Base-by-base conservation (phyloP, 1,140 invertebrate genomes). In the Neotoxoptera formosana region DNA sequence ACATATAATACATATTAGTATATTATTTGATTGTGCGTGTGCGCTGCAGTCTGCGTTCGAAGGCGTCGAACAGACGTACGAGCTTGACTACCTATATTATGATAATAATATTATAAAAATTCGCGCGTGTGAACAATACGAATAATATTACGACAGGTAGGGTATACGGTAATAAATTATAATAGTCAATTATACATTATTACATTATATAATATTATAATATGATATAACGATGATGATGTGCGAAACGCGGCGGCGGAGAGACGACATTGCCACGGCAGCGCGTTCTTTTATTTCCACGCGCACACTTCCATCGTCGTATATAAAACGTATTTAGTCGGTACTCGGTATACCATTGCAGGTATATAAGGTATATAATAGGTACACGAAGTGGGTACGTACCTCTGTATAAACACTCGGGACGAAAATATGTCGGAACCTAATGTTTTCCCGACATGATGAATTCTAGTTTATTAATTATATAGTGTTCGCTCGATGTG, bases 381-480 rank as follows among this genome's bases (percentile, higher is more conserved):
- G n/a, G n/a, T n/a, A n/a, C 34, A 36, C 34, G 21, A 8, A 21
- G 21, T 67, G 0, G 51, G 51, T 53, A 53, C 21, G 11, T 30
- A 30, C 25, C 21, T 45, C 30, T 30, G n/a, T n/a, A 25, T 20
- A 47, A 17, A 60, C 36, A n/a, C 56, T 56, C 53, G 25, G 36
- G 25, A 45, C 36, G 36, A 41, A 90, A 90, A 76, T 76, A 76
- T 67, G 56, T 89, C 53, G 17, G 89, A 45, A 14, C 36, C 89
- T 25, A 67, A 90, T 45, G 45, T 90, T 90, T 90, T 76, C 60
- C 60, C 89, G 25, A 45, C 88, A 90, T 41, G 88, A 90, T 45
- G 53, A 60, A 60, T 90, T 67, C 89, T n/a, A 67, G 53, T 90
- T 90, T 90, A 60, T 60, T 90, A 90, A 90, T 90, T 90, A 67